phyloP scores from a whole-genome alignment of 1,140 invertebrate genomes.

The Sycophila sp. region DNA sequence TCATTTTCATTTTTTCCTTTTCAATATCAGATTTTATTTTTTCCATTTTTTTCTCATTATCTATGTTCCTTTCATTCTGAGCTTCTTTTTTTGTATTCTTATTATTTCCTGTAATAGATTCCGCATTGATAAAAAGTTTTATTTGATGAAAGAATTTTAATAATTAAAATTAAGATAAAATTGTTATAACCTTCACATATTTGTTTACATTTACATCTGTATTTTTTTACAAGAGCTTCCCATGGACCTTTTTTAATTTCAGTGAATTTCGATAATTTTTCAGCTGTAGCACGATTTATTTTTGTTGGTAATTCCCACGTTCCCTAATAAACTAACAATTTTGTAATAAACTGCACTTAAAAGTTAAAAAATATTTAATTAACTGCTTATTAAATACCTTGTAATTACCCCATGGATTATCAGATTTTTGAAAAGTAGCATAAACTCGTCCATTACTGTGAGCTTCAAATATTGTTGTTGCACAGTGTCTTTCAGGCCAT shows the following conservation, averaged over 20 bases:
- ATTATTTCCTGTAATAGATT: background rate
- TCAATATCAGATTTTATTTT: background rate
- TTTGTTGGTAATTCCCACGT: slow-evolving; percentile 53
- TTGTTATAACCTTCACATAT: background rate
- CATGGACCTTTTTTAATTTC: slow-evolving; percentile 43
- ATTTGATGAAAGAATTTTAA: background rate
- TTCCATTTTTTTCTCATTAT: background rate
- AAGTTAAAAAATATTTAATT: too few species aligned
- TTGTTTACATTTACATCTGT: slow-evolving; percentile 20
- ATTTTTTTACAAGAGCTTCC: slow-evolving; percentile 35
- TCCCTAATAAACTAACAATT: slow-evolving; percentile 35
- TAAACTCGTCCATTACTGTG: slow-evolving; percentile 48
- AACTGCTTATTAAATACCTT: slow-evolving; percentile 49
- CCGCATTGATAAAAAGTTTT: background rate
- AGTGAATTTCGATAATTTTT: slow-evolving; percentile 44
- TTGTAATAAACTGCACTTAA: too few species aligned
- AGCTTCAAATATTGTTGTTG: slow-evolving; percentile 46
- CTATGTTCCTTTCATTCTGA: slow-evolving; percentile 14
- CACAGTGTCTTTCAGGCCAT: slow-evolving; percentile 48
- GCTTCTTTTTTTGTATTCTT: slow-evolving; percentile 7
- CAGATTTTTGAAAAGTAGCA: slow-evolving; percentile 31
- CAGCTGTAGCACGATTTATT: slow-evolving; percentile 44
- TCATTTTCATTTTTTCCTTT: background rate
- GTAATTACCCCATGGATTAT: slow-evolving; percentile 41
- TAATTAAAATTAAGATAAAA: background rate